phyloP scores from a whole-genome alignment of 2,888 invertebrate genomes.

The Eudemis profundana region DNA sequence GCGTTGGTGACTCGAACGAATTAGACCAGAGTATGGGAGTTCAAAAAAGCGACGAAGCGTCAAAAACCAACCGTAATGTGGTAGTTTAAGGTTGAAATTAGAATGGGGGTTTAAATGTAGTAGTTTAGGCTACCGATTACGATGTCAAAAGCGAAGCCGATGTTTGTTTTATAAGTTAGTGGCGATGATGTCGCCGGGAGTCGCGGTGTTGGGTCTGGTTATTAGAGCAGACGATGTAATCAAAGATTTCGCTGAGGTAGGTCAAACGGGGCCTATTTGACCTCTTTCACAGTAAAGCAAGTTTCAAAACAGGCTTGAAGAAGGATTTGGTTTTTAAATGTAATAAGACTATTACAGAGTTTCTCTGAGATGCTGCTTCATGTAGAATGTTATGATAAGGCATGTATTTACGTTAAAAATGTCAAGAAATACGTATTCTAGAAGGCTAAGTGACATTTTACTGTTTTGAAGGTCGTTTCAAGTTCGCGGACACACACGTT shows the following conservation, averaged over 20 bases:
- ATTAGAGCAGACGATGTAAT: slow-evolving; percentile 57
- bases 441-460: no score
- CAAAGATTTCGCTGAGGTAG: slow-evolving; percentile 51
- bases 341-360: no score
- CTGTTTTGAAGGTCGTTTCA: no score
- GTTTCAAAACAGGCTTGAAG: neutral
- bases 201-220: slow-evolving; percentile 68
- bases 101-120: slow-evolving; percentile 43
- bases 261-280: slow-evolving; percentile 48
- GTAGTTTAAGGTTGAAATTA: slow-evolving; percentile 48
- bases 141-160: slow-evolving; percentile 68
- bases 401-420: no score
- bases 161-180: slow-evolving; percentile 77
- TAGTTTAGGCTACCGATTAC: slow-evolving; percentile 63
- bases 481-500: no score
- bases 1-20: slow-evolving; percentile 81
- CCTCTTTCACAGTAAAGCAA: slow-evolving; percentile 49
- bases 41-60: slow-evolving; percentile 68
- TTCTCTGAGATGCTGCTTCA: no score
- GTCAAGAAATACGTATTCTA: no score
- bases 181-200: slow-evolving; percentile 67
- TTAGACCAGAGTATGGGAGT: slow-evolving; percentile 69
- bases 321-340: neutral
- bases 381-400: no score
- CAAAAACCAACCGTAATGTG: slow-evolving; percentile 46